A percentile compares a stretch with the other conserved stretches of the same genome.
phyloP scores from a whole-genome alignment of 2,888 invertebrate genomes.

The Meandrusa payeni region DNA sequence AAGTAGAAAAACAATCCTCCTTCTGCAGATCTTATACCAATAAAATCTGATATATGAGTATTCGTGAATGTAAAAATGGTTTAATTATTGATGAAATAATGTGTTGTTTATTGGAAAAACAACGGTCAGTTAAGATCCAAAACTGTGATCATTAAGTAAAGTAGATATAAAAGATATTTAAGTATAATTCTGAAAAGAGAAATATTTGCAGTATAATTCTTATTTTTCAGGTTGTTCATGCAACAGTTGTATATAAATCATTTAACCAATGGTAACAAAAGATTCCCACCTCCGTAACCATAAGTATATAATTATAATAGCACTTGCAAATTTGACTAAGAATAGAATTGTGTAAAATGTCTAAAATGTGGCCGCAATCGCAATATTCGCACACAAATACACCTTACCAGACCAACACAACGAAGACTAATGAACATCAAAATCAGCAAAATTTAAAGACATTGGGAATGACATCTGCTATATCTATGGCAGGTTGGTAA shows the following conservation, averaged over 20 bases:
- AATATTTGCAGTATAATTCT: no score
- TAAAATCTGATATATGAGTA: no score
- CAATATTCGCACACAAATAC: conserved; percentile 71
- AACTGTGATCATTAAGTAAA: no score
- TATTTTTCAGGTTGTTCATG: conserved; percentile 43
- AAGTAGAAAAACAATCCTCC: no score
- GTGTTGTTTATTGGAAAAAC: no score
- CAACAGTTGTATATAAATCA: conserved; percentile 45
- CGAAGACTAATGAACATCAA: conserved; percentile 66
- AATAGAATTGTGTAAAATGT: conserved; percentile 22
- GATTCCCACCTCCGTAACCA: conserved; percentile 37
- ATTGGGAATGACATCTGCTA: conserved; percentile 96
- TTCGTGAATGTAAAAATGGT: no score
- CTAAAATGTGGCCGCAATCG: conserved; percentile 78
- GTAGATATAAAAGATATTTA: no score
- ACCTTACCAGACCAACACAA: conserved; percentile 41
- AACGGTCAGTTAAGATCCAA: no score
- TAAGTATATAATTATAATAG: conserved; percentile 28
- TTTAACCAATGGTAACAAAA: conserved; percentile 36
- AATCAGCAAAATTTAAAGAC: conserved; percentile 83
- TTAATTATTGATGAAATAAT: no score
- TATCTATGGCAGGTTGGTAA: conserved; percentile 76
- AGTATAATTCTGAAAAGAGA: no score
- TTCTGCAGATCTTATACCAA: no score
- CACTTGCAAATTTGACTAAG: conserved; percentile 8